Evolutionary conservation across 2,797 vertebrate genomes (phyloP), one percentile per base, ranked within the genome.

Genomic region (Melanotaenia nigrans): DNA sequence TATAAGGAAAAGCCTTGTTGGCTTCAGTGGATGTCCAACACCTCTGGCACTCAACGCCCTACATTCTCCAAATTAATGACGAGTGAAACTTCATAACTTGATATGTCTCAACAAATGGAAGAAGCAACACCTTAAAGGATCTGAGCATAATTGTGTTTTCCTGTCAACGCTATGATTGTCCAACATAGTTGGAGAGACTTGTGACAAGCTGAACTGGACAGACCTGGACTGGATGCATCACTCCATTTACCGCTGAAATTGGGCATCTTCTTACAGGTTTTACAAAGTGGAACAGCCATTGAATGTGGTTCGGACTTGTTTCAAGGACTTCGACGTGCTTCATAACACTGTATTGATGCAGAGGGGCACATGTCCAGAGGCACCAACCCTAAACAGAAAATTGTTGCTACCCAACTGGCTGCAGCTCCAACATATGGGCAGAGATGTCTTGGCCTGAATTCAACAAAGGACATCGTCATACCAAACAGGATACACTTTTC

Each of bases 171-270:
- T 70, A 60, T 61, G 56, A 73, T 58, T 30, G 20, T 32, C 59
- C 42, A 47, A 24, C 42, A 40, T 22, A 38, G n/a, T 20, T 81
- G 84, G 69, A 85, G 36, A 65, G 30, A 59, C 53, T 24, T 35
- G 16, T 28, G 33, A 68, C 59, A 56, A 32, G 4, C 7, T 72
- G 47, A 61, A 59, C 59, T 40, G 62, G 38, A n/a, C 47, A 25
- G 11, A 56, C 71, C 38, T 22, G 65, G 71, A 65, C 38, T 22
- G 65, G 71, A 65, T 58, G 25, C 24, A 20, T 40, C 8, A 45
- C 24, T 56, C 2, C 20, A 14, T 68, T 75, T 10, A n/a, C 49
- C 28, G 25, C 25, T 33, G 71, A 66, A 77, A 61, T 67, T 28
- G 0, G 11, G 18, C 33, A 20, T n/a, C 36, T 20, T n/a, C 1